Percentiles rank a stretch among this genome's conserved stretches.
phyloP scores from a whole-genome alignment of 2,888 invertebrate species.

The Acanthosepion pharaonis region DNA sequence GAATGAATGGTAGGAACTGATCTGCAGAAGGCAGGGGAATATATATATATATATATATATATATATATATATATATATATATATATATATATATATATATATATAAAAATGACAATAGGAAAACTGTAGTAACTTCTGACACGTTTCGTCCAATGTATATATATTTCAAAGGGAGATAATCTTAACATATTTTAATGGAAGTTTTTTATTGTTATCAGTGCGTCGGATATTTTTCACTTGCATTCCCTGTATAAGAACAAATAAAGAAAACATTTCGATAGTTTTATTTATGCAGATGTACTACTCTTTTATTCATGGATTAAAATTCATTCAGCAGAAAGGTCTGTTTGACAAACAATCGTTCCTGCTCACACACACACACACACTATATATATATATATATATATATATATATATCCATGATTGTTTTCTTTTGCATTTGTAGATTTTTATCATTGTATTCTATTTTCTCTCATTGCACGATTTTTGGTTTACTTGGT shows the following conservation, averaged over 20 bases:
- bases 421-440: background rate
- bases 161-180: background rate
- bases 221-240: too few relatives aligned
- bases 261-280: background rate
- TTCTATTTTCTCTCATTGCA: background rate
- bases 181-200: background rate
- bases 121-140: too few relatives aligned
- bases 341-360: background rate
- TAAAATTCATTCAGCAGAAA: background rate
- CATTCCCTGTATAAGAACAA: background rate
- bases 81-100: constrained; percentile 8
- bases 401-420: constrained; percentile 36
- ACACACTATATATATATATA: too few relatives aligned
- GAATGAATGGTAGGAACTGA: too few relatives aligned
- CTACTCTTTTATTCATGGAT: background rate
- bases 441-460: background rate
- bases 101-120: too few relatives aligned
- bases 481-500: background rate
- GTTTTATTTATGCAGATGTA: background rate
- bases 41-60: constrained; percentile 33
- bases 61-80: constrained; percentile 14
- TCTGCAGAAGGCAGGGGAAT: background rate
- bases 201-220: too few relatives aligned
- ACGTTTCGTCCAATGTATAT: too few relatives aligned
- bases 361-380: too few relatives aligned